Percentiles rank a stretch among this genome's conserved stretches.
These are phyloP conservation scores for Archaeoteleia sp. DNA, from an alignment of 2,888 invertebrate genomes.

Conservation along the genomic window DNA sequence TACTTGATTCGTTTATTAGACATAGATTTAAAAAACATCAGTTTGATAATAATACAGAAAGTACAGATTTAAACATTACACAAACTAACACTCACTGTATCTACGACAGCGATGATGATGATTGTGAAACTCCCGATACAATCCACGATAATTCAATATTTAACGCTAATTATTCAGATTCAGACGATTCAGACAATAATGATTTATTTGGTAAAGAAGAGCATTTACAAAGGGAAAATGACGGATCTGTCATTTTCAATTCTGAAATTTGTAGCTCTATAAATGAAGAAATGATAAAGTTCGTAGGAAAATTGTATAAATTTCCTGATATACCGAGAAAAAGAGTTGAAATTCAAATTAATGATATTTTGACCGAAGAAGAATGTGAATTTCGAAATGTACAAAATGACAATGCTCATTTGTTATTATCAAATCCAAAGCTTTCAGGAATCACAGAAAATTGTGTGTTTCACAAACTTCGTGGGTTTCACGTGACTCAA, in stretches of 20 bases:
- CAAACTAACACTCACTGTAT: too few relatives aligned
- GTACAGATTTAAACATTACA: too few relatives aligned
- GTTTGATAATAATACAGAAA: too few relatives aligned
- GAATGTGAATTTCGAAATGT: too few relatives aligned
- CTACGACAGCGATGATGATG: too few relatives aligned
- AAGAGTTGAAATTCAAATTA: conserved; percentile 3
- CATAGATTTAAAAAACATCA: conserved; percentile 10
- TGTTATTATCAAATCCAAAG: conserved; percentile 9
- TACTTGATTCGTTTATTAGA: conserved; percentile 7
- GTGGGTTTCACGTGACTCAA: conserved; percentile 37
- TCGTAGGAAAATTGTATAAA: conserved; percentile 17
- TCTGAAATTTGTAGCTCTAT: neutral
- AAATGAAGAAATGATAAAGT: conserved; percentile 1
- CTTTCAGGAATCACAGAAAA: conserved; percentile 33
- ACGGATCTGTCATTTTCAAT: neutral
- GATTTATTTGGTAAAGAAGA: too few relatives aligned
- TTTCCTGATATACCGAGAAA: conserved; percentile 13
- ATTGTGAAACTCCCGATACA: too few relatives aligned
- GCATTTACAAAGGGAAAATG: too few relatives aligned
- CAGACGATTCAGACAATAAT: too few relatives aligned
- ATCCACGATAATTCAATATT: too few relatives aligned
- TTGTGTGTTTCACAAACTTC: conserved; percentile 33
- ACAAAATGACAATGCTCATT: conserved; percentile 20
- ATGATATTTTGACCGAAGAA: too few relatives aligned
- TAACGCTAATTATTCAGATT: too few relatives aligned